Percentiles rank a stretch among this genome's conserved stretches.
phyloP scores from a whole-genome alignment of 2,888 invertebrate genomes.

The Theretra japonica region DNA sequence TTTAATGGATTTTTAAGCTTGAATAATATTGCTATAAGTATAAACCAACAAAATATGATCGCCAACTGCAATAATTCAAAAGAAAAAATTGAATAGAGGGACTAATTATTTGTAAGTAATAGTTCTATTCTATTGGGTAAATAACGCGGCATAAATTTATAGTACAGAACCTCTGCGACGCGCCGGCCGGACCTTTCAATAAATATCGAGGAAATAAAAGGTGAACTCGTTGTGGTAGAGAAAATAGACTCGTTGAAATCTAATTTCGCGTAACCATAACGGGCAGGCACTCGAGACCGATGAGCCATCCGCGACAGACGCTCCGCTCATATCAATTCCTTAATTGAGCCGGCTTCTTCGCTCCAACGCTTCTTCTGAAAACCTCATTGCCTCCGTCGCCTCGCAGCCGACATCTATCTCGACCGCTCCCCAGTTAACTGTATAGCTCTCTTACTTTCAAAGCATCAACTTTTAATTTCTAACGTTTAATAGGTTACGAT shows the following conservation, averaged over 20 bases:
- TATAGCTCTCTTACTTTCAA: conserved; percentile 29
- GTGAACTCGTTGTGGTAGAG: conserved; percentile 65
- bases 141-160: background rate
- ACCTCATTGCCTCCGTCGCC: conserved; percentile 49
- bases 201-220: conserved; percentile 74
- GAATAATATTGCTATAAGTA: no score
- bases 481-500: conserved; percentile 4
- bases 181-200: conserved; percentile 54
- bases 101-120: background rate
- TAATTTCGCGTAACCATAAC: conserved; percentile 84
- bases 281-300: conserved; percentile 77
- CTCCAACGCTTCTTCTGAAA: conserved; percentile 64
- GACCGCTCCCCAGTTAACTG: conserved; percentile 32
- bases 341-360: conserved; percentile 76
- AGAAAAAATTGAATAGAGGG: no score
- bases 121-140: background rate
- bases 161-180: conserved; percentile 15
- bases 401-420: conserved; percentile 38
- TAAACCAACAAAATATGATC: background rate
- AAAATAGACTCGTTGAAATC: conserved; percentile 84
- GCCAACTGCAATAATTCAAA: background rate
- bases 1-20: no score
- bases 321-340: conserved; percentile 80
- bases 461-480: conserved; percentile 23
- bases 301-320: conserved; percentile 82